Evolutionary conservation across 2,797 vertebrate species (phyloP).

Genomic region (Cheirogaleus major): DNA sequence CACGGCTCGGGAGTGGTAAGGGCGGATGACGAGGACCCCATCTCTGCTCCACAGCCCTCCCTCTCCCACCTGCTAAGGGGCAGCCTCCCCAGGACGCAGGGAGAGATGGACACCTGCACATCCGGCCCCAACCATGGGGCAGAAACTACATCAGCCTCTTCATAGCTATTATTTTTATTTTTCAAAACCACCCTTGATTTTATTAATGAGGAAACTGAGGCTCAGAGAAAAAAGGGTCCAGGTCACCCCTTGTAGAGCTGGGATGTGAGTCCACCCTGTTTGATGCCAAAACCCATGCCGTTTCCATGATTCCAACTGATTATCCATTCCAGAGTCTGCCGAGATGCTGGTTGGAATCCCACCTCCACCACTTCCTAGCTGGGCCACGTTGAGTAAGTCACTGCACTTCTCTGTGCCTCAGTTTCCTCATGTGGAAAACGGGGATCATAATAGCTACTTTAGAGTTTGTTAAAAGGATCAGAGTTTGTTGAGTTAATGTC

Average conservation of each 20-base stretch:
- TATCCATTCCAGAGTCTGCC: background rate
- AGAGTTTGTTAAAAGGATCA: background rate
- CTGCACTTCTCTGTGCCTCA: background rate
- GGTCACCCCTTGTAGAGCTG: background rate
- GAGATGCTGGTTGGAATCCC: background rate
- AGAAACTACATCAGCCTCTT: background rate
- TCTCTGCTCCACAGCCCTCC: background rate
- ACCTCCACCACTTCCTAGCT: background rate
- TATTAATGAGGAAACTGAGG: background rate
- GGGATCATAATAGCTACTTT: background rate
- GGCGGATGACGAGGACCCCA: fast-evolving
- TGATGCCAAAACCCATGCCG: background rate
- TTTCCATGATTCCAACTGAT: background rate
- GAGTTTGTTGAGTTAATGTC: background rate
- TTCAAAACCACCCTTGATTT: background rate
- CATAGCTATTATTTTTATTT: background rate
- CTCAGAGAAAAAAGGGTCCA: background rate
- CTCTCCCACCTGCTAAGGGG: background rate
- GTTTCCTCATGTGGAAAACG: background rate
- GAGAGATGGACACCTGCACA: background rate
- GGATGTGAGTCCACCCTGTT: background rate
- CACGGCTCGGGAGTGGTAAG: background rate
- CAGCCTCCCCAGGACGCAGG: background rate
- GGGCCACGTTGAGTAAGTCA: background rate
- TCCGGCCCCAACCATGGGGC: background rate